These are phyloP conservation scores for Seriola aureovittata DNA, from an alignment of 2,113 vertebrate species.

Conservation along the genomic window DNA sequence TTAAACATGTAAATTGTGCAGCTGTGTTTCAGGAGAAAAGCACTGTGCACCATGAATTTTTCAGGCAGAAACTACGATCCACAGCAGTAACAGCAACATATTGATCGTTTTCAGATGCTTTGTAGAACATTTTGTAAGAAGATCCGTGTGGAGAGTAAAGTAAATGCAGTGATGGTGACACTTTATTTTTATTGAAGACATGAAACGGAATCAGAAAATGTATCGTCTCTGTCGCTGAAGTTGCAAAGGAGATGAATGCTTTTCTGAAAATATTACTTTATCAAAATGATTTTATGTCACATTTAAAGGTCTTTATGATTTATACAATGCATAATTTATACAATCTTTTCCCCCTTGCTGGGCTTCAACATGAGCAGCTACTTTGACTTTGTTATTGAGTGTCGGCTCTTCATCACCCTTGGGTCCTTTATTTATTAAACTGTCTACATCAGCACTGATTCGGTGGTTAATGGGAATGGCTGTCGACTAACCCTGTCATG, in stretches of 20 bases:
- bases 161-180: background rate
- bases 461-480: background rate
- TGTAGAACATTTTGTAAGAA: background rate
- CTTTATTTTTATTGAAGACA: background rate
- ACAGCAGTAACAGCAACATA: conserved; percentile 9
- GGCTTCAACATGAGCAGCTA: background rate
- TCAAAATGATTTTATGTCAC: background rate
- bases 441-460: conserved; percentile 17
- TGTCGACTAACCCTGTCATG: conserved; percentile 18
- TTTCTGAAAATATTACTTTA: background rate
- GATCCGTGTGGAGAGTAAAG: background rate
- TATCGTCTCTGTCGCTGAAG: background rate
- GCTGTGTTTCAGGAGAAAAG: conserved; percentile 1
- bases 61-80: background rate
- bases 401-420: background rate
- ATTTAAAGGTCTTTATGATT: background rate
- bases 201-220: background rate
- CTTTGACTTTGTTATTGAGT: conserved; percentile 13
- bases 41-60: background rate
- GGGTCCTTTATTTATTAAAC: conserved; percentile 16
- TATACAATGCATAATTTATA: background rate
- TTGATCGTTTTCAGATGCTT: background rate
- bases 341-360: background rate
- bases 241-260: background rate
- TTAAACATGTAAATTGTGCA: background rate